These are phyloP conservation scores for Philaethria dido DNA, from an alignment of 2,888 invertebrate species.

Conservation along the genomic window DNA sequence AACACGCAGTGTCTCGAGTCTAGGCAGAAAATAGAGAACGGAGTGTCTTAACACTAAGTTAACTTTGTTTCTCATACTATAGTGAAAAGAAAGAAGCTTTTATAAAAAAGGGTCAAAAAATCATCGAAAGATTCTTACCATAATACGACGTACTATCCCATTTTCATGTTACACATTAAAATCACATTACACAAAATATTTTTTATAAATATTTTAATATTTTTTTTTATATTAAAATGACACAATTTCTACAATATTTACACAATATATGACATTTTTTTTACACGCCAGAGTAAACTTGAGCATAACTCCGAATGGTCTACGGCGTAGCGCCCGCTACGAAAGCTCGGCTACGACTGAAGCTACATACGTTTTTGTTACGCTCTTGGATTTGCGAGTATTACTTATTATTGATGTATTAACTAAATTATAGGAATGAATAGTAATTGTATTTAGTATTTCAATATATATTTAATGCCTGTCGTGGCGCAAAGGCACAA, in stretches of 20 bases:
- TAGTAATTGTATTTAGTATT: too few species aligned
- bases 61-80: too few species aligned
- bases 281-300: slow-evolving; percentile 24
- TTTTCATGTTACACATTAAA: slow-evolving; percentile 8
- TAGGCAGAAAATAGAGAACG: too few species aligned
- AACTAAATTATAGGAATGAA: too few species aligned
- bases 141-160: slow-evolving; percentile 1
- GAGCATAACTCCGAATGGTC: slow-evolving; percentile 32
- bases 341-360: slow-evolving; percentile 43
- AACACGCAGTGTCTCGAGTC: too few species aligned
- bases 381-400: neutral
- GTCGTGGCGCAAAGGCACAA: too few species aligned
- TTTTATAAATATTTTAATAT: neutral
- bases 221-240: neutral
- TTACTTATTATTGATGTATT: neutral
- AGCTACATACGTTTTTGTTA: slow-evolving; percentile 11
- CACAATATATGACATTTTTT: neutral
- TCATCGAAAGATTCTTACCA: slow-evolving; percentile 8
- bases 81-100: too few species aligned
- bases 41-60: too few species aligned
- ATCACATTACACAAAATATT: neutral
- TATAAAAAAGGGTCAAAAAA: too few species aligned
- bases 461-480: too few species aligned
- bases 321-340: slow-evolving; percentile 41
- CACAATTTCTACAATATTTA: neutral